A percentile compares a stretch with the other conserved stretches of the same genome.
Evolutionary conservation across 2,888 invertebrate genomes (phyloP).

Genomic region (Apodemia duryi): DNA sequence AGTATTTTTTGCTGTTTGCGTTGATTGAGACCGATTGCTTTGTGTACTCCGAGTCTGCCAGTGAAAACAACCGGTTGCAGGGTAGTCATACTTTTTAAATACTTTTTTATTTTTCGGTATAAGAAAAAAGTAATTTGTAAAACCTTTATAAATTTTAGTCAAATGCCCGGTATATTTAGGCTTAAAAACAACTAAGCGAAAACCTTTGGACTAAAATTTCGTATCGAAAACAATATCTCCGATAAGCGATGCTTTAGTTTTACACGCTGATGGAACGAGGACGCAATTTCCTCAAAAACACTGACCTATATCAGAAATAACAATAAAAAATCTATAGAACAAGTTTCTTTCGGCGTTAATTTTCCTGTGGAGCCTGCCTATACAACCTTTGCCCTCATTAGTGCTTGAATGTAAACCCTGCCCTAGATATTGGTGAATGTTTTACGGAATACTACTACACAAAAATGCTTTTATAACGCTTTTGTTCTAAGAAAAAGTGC

Average conservation of each 20-base stretch:
- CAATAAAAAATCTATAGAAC: conserved; percentile 13
- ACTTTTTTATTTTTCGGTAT: too few species aligned
- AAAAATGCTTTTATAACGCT: background rate
- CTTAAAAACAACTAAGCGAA: background rate
- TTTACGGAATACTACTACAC: background rate
- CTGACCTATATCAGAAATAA: conserved; percentile 11
- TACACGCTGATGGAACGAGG: background rate
- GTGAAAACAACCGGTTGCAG: too few species aligned
- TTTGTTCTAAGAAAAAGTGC: background rate
- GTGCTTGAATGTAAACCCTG: conserved; percentile 5
- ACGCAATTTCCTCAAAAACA: conserved; percentile 13
- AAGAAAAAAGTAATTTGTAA: too few species aligned
- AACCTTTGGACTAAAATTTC: background rate
- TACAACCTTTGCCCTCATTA: conserved; percentile 13
- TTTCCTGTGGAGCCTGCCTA: conserved; percentile 7
- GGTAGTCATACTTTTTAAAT: too few species aligned
- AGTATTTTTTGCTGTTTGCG: too few species aligned
- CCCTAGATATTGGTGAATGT: conserved; percentile 1
- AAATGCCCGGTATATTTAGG: background rate
- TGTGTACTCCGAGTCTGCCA: too few species aligned
- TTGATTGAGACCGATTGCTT: too few species aligned
- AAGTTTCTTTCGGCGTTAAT: conserved; percentile 13
- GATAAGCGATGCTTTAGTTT: conserved; percentile 1
- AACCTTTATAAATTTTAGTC: too few species aligned
- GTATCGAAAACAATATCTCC: conserved; percentile 4